A percentile compares a stretch with the other conserved stretches of the same genome.
Conservation (phyloP, 2,888 invertebrate genomes). For the Clanis bilineata region DNA sequence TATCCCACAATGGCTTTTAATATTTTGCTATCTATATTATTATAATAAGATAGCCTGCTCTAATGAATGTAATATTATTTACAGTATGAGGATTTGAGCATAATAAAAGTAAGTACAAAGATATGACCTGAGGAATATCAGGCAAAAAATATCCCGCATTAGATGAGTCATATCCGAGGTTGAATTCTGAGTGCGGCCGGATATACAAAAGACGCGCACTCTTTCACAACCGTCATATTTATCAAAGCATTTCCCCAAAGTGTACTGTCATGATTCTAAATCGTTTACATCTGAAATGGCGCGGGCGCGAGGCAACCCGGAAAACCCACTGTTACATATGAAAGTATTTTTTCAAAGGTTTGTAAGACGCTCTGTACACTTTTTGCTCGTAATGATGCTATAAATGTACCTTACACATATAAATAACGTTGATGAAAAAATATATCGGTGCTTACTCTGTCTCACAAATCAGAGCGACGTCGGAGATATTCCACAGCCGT, state of each 20-base stretch:
- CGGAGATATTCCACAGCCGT: conserved; percentile 39
- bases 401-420: conserved; percentile 63
- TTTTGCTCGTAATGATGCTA: conserved; percentile 58
- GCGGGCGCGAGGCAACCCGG: conserved; percentile 37
- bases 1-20: too few relatives aligned
- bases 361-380: conserved; percentile 54
- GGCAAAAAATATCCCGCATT: neutral
- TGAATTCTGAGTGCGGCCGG: conserved; percentile 13
- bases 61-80: neutral
- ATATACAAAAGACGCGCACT: conserved; percentile 1
- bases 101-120: neutral
- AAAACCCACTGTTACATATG: conserved; percentile 54
- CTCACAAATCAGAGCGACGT: conserved; percentile 60
- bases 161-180: neutral
- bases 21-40: too few relatives aligned
- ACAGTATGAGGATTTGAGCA: neutral
- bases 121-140: neutral
- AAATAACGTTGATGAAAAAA: conserved; percentile 66
- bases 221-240: conserved; percentile 8
- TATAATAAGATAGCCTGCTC: too few relatives aligned
- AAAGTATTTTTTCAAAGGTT: conserved; percentile 60
- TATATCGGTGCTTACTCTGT: conserved; percentile 54
- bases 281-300: conserved; percentile 42
- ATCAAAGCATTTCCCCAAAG: conserved; percentile 15
- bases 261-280: conserved; percentile 30